phyloP scores from a whole-genome alignment of 2,113 vertebrate genomes.

The Tachysurus fulvidraco region DNA sequence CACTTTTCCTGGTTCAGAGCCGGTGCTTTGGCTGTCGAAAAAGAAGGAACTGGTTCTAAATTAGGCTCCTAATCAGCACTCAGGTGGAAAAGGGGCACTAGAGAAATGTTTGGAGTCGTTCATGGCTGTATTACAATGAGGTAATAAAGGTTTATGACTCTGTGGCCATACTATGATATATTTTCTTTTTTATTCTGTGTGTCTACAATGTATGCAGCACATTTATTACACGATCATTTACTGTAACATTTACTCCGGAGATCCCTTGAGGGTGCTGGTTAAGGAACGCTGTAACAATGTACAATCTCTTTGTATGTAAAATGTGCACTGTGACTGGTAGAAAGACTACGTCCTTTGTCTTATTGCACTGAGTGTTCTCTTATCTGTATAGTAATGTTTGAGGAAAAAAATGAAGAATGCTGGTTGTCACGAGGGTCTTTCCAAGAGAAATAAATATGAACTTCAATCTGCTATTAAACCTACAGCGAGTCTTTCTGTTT shows the following conservation, averaged over 20 bases:
- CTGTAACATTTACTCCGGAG: slow-evolving; percentile 66
- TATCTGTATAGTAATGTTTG: slow-evolving; percentile 69
- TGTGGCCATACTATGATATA: slow-evolving; percentile 34
- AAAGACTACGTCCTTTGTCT: slow-evolving; percentile 77
- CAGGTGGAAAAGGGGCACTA: no score
- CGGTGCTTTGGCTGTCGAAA: no score
- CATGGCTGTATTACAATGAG: neutral
- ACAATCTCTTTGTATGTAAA: slow-evolving; percentile 79
- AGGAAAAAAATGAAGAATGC: slow-evolving; percentile 69
- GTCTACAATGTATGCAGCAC: slow-evolving; percentile 68
- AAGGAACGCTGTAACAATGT: slow-evolving; percentile 74
- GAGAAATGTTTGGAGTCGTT: neutral
- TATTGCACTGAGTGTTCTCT: slow-evolving; percentile 79
- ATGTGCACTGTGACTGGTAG: slow-evolving; percentile 80
- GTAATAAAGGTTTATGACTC: neutral
- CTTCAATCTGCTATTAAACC: slow-evolving; percentile 60
- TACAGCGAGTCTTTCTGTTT: slow-evolving; percentile 13
- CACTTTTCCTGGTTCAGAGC: no score
- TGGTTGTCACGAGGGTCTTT: slow-evolving; percentile 77
- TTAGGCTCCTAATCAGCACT: no score
- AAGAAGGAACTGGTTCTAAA: no score
- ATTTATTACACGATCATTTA: slow-evolving; percentile 73
- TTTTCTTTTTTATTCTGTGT: slow-evolving; percentile 52
- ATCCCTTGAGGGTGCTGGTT: slow-evolving; percentile 60
- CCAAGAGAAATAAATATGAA: slow-evolving; percentile 77